A percentile compares a stretch with the other conserved stretches of the same genome.
Conservation (phyloP, 2,113 vertebrate genomes). For the Mandrillus leucophaeus region DNA sequence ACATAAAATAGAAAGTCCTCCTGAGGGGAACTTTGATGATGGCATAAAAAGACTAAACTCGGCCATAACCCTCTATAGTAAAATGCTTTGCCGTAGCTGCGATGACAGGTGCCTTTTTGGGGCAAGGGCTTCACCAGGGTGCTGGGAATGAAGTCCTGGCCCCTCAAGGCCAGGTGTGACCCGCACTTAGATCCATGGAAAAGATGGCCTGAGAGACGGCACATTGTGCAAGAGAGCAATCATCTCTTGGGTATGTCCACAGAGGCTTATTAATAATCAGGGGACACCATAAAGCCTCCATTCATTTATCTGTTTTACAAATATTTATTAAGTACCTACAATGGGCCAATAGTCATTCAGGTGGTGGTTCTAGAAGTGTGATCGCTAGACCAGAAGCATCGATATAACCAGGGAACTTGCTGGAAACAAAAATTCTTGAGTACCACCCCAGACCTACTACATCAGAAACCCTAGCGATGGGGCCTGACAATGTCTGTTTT, state of each 20-base stretch:
- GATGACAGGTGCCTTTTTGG: neutral
- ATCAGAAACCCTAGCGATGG: neutral
- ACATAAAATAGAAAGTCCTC: neutral
- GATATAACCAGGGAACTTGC: neutral
- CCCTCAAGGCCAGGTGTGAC: neutral
- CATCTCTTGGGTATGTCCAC: neutral
- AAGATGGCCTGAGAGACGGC: neutral
- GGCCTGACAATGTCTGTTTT: neutral
- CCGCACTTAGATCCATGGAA: neutral
- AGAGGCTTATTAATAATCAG: neutral
- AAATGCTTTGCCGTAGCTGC: rapidly evolving
- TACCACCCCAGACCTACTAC: neutral
- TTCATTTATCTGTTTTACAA: neutral
- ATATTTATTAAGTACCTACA: neutral
- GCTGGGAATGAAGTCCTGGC: neutral
- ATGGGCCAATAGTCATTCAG: no score
- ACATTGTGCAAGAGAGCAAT: rapidly evolving
- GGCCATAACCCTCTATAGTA: rapidly evolving
- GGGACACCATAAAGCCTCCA: rapidly evolving
- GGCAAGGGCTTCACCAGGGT: neutral
- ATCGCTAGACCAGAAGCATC: neutral
- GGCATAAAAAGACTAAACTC: neutral
- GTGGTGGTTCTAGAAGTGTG: neutral
- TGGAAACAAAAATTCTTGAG: neutral
- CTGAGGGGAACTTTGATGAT: neutral